Conservation (phyloP, 2,113 vertebrate genomes). For the Diadophis punctatus region DNA sequence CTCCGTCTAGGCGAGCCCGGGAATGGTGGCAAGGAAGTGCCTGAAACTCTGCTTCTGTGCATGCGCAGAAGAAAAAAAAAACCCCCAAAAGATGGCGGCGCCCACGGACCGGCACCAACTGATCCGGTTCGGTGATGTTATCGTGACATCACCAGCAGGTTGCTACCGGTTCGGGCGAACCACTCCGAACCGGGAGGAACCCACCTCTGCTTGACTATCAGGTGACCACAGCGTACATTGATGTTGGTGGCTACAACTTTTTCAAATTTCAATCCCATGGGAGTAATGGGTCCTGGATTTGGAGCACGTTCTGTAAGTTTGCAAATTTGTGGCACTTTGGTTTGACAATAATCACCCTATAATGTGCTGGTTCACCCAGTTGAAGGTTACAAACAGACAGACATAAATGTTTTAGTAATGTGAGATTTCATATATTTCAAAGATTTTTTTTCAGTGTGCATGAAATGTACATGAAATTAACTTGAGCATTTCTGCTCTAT, state of each 20-base stretch:
- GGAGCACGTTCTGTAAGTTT: background rate
- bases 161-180: too few relatives aligned
- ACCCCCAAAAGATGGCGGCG: too few relatives aligned
- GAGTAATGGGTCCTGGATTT: background rate
- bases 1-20: too few relatives aligned
- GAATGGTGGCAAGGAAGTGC: too few relatives aligned
- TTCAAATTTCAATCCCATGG: background rate
- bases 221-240: background rate
- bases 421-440: background rate
- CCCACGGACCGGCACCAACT: too few relatives aligned
- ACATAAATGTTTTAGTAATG: background rate
- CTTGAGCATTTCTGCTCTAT: background rate
- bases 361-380: background rate
- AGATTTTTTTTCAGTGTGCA: background rate
- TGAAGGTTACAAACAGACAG: background rate
- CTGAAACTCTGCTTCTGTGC: too few relatives aligned
- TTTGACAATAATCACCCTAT: background rate
- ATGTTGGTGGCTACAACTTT: background rate
- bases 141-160: too few relatives aligned
- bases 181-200: too few relatives aligned
- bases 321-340: background rate
- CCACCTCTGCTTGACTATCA: too few relatives aligned
- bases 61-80: too few relatives aligned
- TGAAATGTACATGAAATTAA: too few relatives aligned
- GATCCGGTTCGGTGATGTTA: too few relatives aligned